Conservation (phyloP, 2,888 invertebrate genomes). For the Ceriagrion tenellum region DNA sequence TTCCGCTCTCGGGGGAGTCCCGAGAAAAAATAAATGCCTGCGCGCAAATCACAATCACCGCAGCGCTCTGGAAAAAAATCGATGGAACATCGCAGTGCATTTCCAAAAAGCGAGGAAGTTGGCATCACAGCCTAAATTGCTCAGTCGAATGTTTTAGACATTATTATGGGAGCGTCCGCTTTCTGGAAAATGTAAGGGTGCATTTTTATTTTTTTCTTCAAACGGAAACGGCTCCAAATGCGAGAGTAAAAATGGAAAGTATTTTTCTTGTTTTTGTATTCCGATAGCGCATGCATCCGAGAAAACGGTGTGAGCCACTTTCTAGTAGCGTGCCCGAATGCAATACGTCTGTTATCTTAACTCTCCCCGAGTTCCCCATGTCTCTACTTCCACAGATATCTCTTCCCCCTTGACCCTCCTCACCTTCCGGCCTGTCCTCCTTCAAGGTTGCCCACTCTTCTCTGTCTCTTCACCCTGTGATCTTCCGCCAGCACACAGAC, state of each 20-base stretch:
- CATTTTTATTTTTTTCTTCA: not conserved
- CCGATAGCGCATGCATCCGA: not conserved
- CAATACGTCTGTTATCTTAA: slow-evolving; percentile 21
- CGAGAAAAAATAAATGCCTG: not conserved
- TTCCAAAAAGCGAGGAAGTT: not conserved
- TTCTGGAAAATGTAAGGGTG: not conserved
- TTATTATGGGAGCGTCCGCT: not conserved
- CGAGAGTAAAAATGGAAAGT: not conserved
- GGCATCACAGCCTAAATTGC: not conserved
- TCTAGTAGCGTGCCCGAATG: slow-evolving; percentile 2
- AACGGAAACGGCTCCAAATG: not conserved
- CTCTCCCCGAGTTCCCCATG: not conserved
- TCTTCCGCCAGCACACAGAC: not conserved
- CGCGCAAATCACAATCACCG: not conserved
- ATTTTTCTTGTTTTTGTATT: slow-evolving; percentile 16
- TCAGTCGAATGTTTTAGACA: not conserved
- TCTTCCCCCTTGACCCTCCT: not conserved
- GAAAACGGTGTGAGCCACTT: not conserved
- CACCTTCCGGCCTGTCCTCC: not conserved
- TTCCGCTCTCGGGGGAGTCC: not conserved
- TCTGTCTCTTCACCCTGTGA: too few relatives aligned
- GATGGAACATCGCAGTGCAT: not conserved
- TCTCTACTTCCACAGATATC: not conserved
- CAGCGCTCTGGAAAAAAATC: not conserved
- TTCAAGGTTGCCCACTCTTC: slow-evolving; percentile 4